Evolutionary conservation across 1,140 invertebrate species (phyloP).

Genomic region (Drosophila chauvacae): DNA sequence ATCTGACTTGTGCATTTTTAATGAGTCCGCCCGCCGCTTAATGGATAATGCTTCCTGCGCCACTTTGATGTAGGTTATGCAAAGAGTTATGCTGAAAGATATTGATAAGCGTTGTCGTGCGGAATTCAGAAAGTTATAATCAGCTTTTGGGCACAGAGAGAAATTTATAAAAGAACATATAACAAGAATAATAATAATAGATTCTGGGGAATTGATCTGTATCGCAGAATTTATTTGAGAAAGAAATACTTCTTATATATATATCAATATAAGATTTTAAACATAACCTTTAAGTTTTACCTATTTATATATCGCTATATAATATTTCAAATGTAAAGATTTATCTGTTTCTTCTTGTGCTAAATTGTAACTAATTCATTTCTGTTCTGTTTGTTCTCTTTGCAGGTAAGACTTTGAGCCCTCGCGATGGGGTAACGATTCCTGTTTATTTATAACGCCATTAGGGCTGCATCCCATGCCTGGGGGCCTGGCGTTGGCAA

Average conservation of each 20-base stretch:
- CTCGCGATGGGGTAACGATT: background rate
- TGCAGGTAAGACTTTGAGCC: slow-evolving; percentile 59
- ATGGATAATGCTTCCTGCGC: slow-evolving; percentile 45
- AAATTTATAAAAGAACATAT: background rate
- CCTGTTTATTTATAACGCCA: slow-evolving; percentile 71
- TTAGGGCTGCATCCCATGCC: slow-evolving; percentile 17
- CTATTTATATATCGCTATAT: background rate
- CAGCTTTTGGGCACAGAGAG: slow-evolving; percentile 16
- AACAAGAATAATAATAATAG: background rate
- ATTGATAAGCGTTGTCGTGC: slow-evolving; percentile 30
- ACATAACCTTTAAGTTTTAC: too few species aligned
- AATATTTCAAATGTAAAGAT: background rate
- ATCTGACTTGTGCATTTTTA: slow-evolving; percentile 67
- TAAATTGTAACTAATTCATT: slow-evolving; percentile 13
- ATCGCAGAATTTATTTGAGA: too few species aligned
- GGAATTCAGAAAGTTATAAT: slow-evolving; percentile 26
- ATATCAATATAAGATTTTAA: background rate
- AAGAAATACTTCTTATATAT: background rate
- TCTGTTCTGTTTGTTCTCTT: slow-evolving; percentile 44
- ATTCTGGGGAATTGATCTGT: background rate
- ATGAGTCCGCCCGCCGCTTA: slow-evolving; percentile 50
- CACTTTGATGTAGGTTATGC: slow-evolving; percentile 64
- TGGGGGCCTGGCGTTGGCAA: slow-evolving; percentile 9
- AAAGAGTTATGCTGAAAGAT: slow-evolving; percentile 53
- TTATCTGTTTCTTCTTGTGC: background rate